Conservation (phyloP, 30 jellyfish, hydroid and myxozoan genomes). For the Rhopilema esculentum region DNA sequence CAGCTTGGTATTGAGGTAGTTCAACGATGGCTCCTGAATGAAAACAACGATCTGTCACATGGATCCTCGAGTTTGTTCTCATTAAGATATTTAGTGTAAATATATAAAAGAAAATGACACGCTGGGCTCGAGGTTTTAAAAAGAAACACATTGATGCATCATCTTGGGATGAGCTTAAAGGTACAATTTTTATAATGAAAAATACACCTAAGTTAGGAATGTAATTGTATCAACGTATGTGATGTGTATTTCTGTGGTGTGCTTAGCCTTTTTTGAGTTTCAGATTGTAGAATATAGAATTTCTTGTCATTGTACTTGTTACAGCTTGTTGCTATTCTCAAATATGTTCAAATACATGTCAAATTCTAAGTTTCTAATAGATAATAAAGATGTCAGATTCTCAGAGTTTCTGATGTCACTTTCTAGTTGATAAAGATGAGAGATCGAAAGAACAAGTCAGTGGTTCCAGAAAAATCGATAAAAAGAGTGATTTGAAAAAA, state of each 20-base stretch:
- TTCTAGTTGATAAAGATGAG: neutral
- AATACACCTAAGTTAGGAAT: neutral
- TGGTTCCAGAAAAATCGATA: neutral
- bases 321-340: no score
- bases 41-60: neutral
- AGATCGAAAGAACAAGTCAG: neutral
- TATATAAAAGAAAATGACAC: conserved; percentile 53
- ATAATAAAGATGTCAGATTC: no score
- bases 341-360: no score
- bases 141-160: conserved; percentile 74
- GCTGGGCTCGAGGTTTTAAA: conserved; percentile 84
- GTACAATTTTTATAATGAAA: neutral
- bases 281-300: no score
- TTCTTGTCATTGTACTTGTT: no score
- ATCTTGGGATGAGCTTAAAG: conserved; percentile 79
- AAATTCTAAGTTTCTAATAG: no score
- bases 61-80: no score
- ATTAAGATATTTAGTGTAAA: neutral
- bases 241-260: no score
- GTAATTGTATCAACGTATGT: neutral
- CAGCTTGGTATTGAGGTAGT: neutral
- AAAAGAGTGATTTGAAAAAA: conserved; percentile 14
- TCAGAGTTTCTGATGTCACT: no score
- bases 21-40: neutral
- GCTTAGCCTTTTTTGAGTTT: no score